These are phyloP conservation scores for Periophthalmodon schlosseri DNA, from an alignment of 2,113 vertebrate species.

Conservation along the genomic window DNA sequence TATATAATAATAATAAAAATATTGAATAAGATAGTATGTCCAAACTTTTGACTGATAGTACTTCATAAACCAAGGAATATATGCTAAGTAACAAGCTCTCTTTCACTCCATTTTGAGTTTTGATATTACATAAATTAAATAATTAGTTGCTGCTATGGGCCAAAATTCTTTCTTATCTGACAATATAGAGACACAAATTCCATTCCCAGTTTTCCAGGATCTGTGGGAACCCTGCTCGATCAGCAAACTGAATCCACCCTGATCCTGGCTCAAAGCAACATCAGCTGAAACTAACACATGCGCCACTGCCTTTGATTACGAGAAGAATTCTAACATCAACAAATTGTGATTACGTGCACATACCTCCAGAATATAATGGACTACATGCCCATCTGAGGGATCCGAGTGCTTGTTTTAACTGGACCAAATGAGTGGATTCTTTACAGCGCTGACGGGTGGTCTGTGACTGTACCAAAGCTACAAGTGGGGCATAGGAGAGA, in stretches of 20 bases:
- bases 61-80: no score
- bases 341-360: background rate
- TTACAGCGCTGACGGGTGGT: slow-evolving; percentile 6
- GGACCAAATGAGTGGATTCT: slow-evolving; percentile 11
- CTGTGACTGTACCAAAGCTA: slow-evolving; percentile 7
- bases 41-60: no score
- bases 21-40: no score
- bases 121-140: background rate
- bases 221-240: background rate
- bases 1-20: no score
- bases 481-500: background rate
- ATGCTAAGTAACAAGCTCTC: background rate
- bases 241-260: slow-evolving; percentile 10
- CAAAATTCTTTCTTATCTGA: background rate
- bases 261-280: slow-evolving; percentile 1
- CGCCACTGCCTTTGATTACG: background rate
- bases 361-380: background rate
- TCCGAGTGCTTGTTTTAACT: background rate
- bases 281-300: slow-evolving; percentile 1
- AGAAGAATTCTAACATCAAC: background rate
- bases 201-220: background rate
- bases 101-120: background rate
- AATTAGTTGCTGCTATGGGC: background rate
- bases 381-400: background rate
- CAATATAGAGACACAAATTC: background rate